Evolutionary conservation across 2,113 vertebrate species (phyloP).

Genomic region (Istiophorus platypterus): DNA sequence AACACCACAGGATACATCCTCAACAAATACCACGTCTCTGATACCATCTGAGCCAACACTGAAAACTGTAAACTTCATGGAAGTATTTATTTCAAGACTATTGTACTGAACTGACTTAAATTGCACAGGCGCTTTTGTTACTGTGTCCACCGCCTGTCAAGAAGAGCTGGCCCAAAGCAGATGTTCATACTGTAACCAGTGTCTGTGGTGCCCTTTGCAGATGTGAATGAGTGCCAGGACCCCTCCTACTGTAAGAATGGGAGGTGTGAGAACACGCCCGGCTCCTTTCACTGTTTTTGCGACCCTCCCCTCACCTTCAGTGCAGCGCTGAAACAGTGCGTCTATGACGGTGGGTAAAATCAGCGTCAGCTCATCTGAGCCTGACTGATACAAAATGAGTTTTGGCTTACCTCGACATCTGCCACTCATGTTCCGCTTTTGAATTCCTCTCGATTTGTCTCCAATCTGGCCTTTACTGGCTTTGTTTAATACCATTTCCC

Average conservation of each 20-base stretch:
- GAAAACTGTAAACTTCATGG: not conserved
- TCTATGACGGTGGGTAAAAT: conserved; percentile 88
- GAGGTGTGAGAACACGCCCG: conserved; percentile 90
- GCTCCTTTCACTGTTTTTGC: conserved; percentile 93
- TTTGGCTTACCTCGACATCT: conserved; percentile 66
- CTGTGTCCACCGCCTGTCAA: conserved; percentile 52
- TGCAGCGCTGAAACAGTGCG: conserved; percentile 87
- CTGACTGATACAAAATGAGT: conserved; percentile 66
- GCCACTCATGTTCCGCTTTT: conserved; percentile 64
- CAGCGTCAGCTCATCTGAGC: conserved; percentile 64
- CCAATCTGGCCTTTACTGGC: conserved; percentile 49
- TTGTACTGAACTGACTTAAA: conserved; percentile 20
- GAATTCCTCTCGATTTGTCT: conserved; percentile 57
- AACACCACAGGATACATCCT: not conserved
- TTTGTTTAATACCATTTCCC: conserved; percentile 33
- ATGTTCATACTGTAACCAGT: conserved; percentile 81
- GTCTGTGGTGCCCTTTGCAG: conserved; percentile 88
- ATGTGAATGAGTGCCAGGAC: conserved; percentile 93
- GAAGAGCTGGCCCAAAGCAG: conserved; percentile 70
- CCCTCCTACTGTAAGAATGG: conserved; percentile 90
- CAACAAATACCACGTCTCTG: not conserved
- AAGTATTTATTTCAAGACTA: conserved; percentile 31
- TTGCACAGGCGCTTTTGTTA: conserved; percentile 1
- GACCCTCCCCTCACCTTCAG: conserved; percentile 89
- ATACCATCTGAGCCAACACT: not conserved